Percentiles rank a stretch among this genome's conserved stretches.
These are phyloP conservation scores for Habropoda laboriosa DNA, from an alignment of 1,140 invertebrate species.

Conservation along the genomic window DNA sequence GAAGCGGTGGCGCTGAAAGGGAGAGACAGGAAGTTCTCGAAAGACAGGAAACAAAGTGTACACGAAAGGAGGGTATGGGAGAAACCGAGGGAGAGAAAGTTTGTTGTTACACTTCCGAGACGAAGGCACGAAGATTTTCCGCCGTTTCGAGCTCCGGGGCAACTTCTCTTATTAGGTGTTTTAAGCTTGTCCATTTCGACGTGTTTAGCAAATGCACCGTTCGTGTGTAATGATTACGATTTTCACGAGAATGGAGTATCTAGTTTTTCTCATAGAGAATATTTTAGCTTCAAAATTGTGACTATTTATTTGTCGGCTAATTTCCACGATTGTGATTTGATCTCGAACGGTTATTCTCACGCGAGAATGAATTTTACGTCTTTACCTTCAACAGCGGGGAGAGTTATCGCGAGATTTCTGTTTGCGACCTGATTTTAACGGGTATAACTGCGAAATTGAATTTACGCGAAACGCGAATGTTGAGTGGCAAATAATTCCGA, in stretches of 20 bases:
- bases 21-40: conserved; percentile 23
- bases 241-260: too few species aligned
- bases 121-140: conserved; percentile 17
- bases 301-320: too few species aligned
- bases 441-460: too few species aligned
- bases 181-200: not conserved
- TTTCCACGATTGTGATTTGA: too few species aligned
- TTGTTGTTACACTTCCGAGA: conserved; percentile 19
- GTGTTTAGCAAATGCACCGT: not conserved
- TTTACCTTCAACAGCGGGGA: too few species aligned
- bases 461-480: too few species aligned
- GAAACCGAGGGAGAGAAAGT: conserved; percentile 16
- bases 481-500: too few species aligned
- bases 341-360: not conserved
- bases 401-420: too few species aligned
- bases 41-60: conserved; percentile 26
- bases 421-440: too few species aligned
- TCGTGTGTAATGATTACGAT: too few species aligned
- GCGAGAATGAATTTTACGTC: not conserved
- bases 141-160: too few species aligned
- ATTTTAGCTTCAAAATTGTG: not conserved
- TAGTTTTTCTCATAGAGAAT: not conserved
- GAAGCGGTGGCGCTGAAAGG: not conserved
- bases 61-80: too few species aligned
- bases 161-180: conserved; percentile 33